A percentile compares a stretch with the other conserved stretches of the same genome.
Conservation (phyloP, 2,888 invertebrate genomes). For the Sepiola atlantica region DNA sequence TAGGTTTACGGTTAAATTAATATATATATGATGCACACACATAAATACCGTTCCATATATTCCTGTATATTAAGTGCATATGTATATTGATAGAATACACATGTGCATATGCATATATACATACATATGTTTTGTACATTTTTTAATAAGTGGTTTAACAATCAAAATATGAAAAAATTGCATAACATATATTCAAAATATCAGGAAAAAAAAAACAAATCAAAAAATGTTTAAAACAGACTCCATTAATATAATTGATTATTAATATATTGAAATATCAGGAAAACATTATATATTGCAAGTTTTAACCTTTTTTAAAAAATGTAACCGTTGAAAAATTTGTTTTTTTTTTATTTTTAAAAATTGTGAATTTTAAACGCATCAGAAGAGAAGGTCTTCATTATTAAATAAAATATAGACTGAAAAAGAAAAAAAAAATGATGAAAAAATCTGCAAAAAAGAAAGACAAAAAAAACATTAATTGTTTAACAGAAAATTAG, state of each 20-base stretch:
- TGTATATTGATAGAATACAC: constrained; percentile 23
- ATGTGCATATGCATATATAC: neutral
- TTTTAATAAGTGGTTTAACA: neutral
- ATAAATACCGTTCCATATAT: neutral
- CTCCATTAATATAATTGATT: constrained; percentile 6
- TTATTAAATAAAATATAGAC: neutral
- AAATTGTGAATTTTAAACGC: neutral
- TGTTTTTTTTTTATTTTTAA: neutral
- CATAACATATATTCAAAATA: neutral
- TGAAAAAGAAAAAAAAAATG: neutral
- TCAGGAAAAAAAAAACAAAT: neutral
- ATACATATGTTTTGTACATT: constrained; percentile 10
- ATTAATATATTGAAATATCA: constrained; percentile 5
- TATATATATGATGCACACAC: neutral
- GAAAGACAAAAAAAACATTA: neutral
- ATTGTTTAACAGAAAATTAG: neutral
- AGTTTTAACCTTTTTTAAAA: neutral
- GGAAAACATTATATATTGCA: constrained; percentile 21
- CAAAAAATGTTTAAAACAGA: neutral
- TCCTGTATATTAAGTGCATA: neutral
- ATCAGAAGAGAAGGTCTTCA: neutral
- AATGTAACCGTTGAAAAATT: neutral
- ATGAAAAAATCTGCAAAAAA: too few species aligned
- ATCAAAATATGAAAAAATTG: neutral
- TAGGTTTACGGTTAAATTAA: neutral